Evolutionary conservation across 2,797 vertebrate genomes (phyloP).

Genomic region (Amblyraja radiata): DNA sequence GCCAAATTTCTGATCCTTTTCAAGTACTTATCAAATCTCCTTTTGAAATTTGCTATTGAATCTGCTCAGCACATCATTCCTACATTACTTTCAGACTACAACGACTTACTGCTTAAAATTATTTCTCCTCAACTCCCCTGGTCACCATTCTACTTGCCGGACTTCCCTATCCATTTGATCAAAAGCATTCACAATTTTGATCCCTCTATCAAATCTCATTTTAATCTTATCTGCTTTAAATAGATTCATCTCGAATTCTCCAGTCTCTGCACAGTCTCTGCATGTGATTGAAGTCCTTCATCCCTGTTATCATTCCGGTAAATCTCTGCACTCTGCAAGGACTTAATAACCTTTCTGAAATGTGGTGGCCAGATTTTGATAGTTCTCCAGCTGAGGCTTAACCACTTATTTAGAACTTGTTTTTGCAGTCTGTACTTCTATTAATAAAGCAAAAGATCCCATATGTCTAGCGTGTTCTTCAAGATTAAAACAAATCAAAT

Average conservation of each 20-base stretch:
- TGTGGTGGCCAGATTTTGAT: neutral
- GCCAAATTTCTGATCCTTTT: neutral
- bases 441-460: neutral
- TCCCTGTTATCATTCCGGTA: neutral
- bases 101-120: neutral
- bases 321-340: neutral
- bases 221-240: neutral
- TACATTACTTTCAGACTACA: neutral
- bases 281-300: neutral
- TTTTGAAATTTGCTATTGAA: neutral
- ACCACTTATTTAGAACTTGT: neutral
- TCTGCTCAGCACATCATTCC: neutral
- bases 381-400: neutral
- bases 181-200: neutral
- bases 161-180: neutral
- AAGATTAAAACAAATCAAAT: neutral
- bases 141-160: neutral
- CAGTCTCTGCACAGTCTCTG: neutral
- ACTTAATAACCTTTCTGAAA: neutral
- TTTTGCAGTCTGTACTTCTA: neutral
- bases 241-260: neutral
- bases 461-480: too few relatives aligned
- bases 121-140: neutral
- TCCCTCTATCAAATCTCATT: neutral
- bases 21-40: neutral